Conservation (phyloP, 2,888 invertebrate species). For the Hydriomena furcata region DNA sequence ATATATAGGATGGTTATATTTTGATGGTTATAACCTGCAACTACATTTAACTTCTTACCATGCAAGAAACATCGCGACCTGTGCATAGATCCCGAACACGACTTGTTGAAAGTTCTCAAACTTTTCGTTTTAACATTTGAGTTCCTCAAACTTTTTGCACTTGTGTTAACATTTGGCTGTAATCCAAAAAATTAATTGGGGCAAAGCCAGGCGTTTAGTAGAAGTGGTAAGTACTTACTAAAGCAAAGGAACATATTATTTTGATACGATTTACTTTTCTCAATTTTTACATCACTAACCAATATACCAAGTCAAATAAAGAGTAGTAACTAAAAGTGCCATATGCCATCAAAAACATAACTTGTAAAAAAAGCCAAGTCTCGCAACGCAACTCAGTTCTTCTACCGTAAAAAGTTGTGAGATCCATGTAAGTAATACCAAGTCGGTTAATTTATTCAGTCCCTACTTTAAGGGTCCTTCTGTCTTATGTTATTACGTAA, state of each 20-base stretch:
- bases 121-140: slow-evolving; percentile 16
- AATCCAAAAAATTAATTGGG: slow-evolving; percentile 77
- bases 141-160: slow-evolving; percentile 33
- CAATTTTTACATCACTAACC: not conserved
- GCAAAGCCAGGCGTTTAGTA: slow-evolving; percentile 54
- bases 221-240: slow-evolving; percentile 12
- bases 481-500: too few species aligned
- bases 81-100: not conserved
- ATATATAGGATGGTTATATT: too few species aligned
- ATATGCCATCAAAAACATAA: too few species aligned
- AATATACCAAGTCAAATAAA: not conserved
- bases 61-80: too few species aligned
- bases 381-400: too few species aligned
- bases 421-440: too few species aligned
- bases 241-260: not conserved
- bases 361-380: too few species aligned
- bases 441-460: too few species aligned
- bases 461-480: too few species aligned
- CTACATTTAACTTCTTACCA: too few species aligned
- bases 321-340: not conserved
- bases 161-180: slow-evolving; percentile 57
- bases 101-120: slow-evolving; percentile 14
- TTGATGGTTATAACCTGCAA: too few species aligned
- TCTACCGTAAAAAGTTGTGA: too few species aligned
- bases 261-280: not conserved